Evolutionary conservation across 2,888 invertebrate species (phyloP).

Genomic region (Eledona agricola): DNA sequence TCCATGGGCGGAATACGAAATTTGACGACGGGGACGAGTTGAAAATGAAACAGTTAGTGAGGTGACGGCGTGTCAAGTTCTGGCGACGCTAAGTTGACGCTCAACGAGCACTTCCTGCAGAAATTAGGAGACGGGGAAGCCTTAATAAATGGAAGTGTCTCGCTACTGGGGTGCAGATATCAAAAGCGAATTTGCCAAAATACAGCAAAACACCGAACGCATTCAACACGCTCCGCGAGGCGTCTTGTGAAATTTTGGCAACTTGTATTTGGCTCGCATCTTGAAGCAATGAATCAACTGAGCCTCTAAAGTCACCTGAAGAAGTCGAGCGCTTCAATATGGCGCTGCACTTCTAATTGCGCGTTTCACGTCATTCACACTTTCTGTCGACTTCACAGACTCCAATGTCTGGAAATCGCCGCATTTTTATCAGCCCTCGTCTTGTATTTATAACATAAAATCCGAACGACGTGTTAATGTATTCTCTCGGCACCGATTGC

Average conservation of each 20-base stretch:
- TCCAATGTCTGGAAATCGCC: slow-evolving; percentile 3
- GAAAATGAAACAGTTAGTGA: slow-evolving; percentile 51
- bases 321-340: slow-evolving; percentile 57
- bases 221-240: too few relatives aligned
- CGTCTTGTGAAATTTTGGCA: too few relatives aligned
- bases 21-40: slow-evolving; percentile 47
- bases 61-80: slow-evolving; percentile 53
- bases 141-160: slow-evolving; percentile 46
- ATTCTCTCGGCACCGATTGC: slow-evolving; percentile 26
- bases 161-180: slow-evolving; percentile 32
- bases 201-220: too few relatives aligned
- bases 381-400: slow-evolving; percentile 12
- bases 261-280: slow-evolving; percentile 19
- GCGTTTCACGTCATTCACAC: slow-evolving; percentile 34
- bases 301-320: slow-evolving; percentile 38
- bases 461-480: slow-evolving; percentile 31
- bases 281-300: slow-evolving; percentile 30
- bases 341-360: slow-evolving; percentile 56
- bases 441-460: slow-evolving; percentile 27
- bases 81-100: slow-evolving; percentile 54
- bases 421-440: not conserved
- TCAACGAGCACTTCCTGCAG: slow-evolving; percentile 49
- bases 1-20: slow-evolving; percentile 24
- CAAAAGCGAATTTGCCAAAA: slow-evolving; percentile 2
- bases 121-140: slow-evolving; percentile 48